A percentile compares a stretch with the other conserved stretches of the same genome.
Conservation (phyloP, 2,113 vertebrate genomes). For the Rhinogobius similis region DNA sequence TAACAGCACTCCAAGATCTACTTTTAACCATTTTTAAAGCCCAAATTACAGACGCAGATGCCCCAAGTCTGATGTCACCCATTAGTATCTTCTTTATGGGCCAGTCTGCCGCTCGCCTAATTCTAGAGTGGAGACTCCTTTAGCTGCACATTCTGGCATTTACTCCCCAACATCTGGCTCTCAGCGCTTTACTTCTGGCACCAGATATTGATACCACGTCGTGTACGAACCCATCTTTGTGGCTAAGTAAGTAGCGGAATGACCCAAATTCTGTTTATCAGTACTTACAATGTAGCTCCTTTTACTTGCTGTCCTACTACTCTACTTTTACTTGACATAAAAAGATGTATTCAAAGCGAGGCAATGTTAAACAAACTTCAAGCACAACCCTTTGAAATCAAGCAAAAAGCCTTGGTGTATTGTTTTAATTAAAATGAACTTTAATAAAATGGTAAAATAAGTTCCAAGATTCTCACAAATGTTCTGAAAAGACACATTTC, state of each 20-base stretch:
- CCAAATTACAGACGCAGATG: not conserved
- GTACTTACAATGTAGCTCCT: slow-evolving; percentile 4
- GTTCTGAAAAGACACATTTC: too few relatives aligned
- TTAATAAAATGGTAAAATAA: not conserved
- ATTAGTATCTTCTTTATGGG: not conserved
- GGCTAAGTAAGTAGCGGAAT: slow-evolving; percentile 10
- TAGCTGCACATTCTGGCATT: slow-evolving; percentile 25
- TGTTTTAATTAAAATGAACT: not conserved
- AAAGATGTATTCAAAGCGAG: not conserved
- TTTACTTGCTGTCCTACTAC: slow-evolving; percentile 5
- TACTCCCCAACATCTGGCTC: slow-evolving; percentile 24
- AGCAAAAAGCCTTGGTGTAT: too few relatives aligned
- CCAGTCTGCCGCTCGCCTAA: slow-evolving; percentile 4
- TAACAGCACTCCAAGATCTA: not conserved
- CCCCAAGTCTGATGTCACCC: slow-evolving; percentile 2
- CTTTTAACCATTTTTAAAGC: not conserved
- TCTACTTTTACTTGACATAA: slow-evolving; percentile 4
- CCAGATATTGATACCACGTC: slow-evolving; percentile 26
- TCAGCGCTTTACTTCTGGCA: not conserved
- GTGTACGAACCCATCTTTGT: slow-evolving; percentile 6
- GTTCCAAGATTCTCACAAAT: not conserved
- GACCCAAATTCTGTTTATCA: slow-evolving; percentile 36
- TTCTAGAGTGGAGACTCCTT: slow-evolving; percentile 10
- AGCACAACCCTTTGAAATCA: not conserved
- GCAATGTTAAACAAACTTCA: too few relatives aligned